These are phyloP conservation scores for Dermochelys coriacea DNA, from an alignment of 2,797 vertebrate species.

Conservation along the genomic window DNA sequence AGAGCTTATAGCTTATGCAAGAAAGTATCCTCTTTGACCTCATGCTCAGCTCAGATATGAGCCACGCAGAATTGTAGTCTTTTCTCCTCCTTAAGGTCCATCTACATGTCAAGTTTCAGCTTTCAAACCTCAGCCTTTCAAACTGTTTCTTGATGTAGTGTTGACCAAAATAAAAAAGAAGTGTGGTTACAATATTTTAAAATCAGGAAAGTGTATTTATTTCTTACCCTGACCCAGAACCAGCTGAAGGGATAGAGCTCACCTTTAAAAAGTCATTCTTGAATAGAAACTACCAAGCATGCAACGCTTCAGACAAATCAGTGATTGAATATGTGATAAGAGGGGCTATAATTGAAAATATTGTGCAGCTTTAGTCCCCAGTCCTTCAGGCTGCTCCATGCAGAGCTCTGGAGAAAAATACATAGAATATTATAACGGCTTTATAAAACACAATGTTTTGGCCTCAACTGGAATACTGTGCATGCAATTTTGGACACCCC, in stretches of 20 bases:
- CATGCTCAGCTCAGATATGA: not conserved
- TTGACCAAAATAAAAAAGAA: not conserved
- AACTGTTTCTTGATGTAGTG: not conserved
- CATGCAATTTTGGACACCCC: not conserved
- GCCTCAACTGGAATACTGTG: not conserved
- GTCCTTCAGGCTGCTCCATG: too few relatives aligned
- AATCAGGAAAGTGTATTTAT: not conserved
- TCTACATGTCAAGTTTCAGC: not conserved
- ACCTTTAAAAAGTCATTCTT: too few relatives aligned
- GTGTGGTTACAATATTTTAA: too few relatives aligned
- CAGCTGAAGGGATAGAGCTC: too few relatives aligned
- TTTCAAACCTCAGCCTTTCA: not conserved
- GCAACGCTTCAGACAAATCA: too few relatives aligned
- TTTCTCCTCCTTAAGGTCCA: not conserved
- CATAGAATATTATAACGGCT: not conserved
- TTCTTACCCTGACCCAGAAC: not conserved
- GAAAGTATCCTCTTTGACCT: not conserved
- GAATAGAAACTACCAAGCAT: too few relatives aligned
- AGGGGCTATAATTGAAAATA: too few relatives aligned
- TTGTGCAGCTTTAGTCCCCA: too few relatives aligned
- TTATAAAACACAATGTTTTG: not conserved
- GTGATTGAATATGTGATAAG: too few relatives aligned
- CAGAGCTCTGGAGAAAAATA: not conserved
- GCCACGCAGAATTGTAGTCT: not conserved
- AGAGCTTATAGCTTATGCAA: not conserved